Base-by-base conservation (phyloP, 2,113 vertebrate species). In the Gorsachius goisagi region DNA sequence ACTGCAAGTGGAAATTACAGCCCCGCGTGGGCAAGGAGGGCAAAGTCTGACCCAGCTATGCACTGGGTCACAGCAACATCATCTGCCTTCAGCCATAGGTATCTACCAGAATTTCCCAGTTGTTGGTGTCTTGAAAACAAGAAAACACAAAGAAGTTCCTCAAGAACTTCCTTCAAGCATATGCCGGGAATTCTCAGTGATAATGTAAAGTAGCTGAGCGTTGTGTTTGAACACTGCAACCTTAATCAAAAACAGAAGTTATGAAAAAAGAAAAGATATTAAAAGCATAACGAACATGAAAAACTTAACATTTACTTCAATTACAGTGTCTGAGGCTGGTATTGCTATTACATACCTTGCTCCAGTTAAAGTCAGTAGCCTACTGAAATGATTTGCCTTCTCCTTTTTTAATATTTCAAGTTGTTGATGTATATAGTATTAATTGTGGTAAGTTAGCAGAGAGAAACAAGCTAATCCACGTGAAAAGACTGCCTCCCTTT, bases 1-100 rank as follows among this genome's bases (percentile, higher is more conserved):
- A 5, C n/a, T 52, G 44, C 14, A 41, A n/a, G 35, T 44, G 69
- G 23, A 56, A 56, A 32, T 12, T 28, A 44, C 59, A 77, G 28
- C 39, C 59, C 49, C 2, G 1, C 0, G 0, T 27, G 20, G 59
- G 49, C 2, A 3, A 56, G 30, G 44, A 66, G n/a, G 13, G 27
- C 35, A 39, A 85, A 64, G 41, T 15, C 35, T 53, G 68, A 9
- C 55, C 47, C 2, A 82, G 66, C 58, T 58, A 1, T 53, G 55
- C 26, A 9, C 44, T 9, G 19, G 15, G 9, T 58, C 76, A 86
- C 58, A 45, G 67, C 63, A 80, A 45, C 35, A 33, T 8, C 79
- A 23, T 3, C 50, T 85, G 44, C 67, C 28, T 63, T 35, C 32
- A 68, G 56, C 32, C 52, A 37, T 7, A 45, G 52, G 9, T 4